Evolutionary conservation across 2,113 vertebrate genomes (phyloP), one percentile per base, ranked within the genome.

Genomic region (Podarcis muralis): DNA sequence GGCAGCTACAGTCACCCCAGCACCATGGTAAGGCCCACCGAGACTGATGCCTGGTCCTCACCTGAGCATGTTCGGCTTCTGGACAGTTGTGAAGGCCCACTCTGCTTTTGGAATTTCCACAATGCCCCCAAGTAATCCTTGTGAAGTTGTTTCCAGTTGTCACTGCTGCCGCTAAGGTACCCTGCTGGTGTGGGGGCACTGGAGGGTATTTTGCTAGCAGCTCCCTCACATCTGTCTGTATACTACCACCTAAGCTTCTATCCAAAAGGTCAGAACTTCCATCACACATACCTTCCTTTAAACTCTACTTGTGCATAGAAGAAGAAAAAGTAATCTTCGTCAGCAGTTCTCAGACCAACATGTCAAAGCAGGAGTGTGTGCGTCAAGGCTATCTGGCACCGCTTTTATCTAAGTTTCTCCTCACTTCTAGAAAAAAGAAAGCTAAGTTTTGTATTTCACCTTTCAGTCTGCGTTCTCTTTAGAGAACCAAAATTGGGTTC

Each of bases 291-390:
- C 6, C 12, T 22, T 77, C 57, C 48, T 7, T 35, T 13, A 65
- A 40, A 59, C 15, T 20, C 27, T n/a, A 23, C 27, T 6, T 30
- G 32, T 68, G 40, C 68, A 87, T 91, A 93, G 81, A 89, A 91
- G 79, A 85, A 90, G 92, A 84, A 93, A 25, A 81, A 79, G 91
- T 91, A 23, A 88, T 89, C 74, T 87, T 91, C 87, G 74, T 92
- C 92, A 93, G 92, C 85, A 71, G 91, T 81, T 92, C 91, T 90
- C 90, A 69, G 79, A 92, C 85, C 74, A 91, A 72, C 91, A 91
- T 92, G 87, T 90, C 81, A 72, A 93, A 91, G 76, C 79, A 84
- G 81, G 87, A 37, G 48, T 1, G 53, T 89, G 25, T n/a, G n/a
- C 1, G 83, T 78, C n/a, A 83, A 2, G 0, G 0, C 30, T 66